Base-by-base conservation (phyloP, 2,888 invertebrate species). In the Onthophagus sagittarius region DNA sequence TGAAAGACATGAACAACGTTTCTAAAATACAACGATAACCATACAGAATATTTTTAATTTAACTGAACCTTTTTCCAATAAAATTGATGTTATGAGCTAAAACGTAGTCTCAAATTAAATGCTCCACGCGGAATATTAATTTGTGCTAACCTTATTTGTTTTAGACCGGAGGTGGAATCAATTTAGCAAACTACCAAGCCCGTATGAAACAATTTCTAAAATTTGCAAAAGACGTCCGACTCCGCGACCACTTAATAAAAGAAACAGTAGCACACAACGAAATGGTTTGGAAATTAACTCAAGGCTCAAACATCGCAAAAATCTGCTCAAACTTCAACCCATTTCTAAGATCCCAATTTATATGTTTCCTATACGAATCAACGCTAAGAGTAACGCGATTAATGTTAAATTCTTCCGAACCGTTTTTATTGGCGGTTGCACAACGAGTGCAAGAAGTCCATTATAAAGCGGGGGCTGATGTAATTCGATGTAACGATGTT, bases 401-500 rank as follows among this genome's bases (percentile, higher is more conserved):
- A 0, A 67, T 76, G 62, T 31, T 69, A 39, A 69, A 53, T n/a
- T 72, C 73, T 71, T 72, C 72, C n/a, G 69, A 23, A 23, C 53
- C 71, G 39, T 53, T 72, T 5, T 23, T 73, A 9, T 64, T 23
- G n/a, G n/a, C 65, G 13, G 32, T 75, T 2, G 39, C 72, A 53
- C 32, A 71, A 15, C 32, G 32, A 7, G 31, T 74, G 9, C 71
- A 73, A 33, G 75, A 77, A 63, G 63, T 71, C 0, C 76, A 79
- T 70, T 78, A 75, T 63, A 77, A 78, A 64, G 76, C 76, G 65
- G 78, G 77, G 53, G 78, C 78, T 2, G 71, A 78, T 4, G 78
- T 80, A n/a, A 79, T 80, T 62, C 73, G 78, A 9, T 77, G 76
- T 31, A 80, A 80, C 71, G 80, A 80, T 31, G 76, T 80, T 1